Conservation (phyloP, 1,140 invertebrate genomes). For the Nasonia giraulti region DNA sequence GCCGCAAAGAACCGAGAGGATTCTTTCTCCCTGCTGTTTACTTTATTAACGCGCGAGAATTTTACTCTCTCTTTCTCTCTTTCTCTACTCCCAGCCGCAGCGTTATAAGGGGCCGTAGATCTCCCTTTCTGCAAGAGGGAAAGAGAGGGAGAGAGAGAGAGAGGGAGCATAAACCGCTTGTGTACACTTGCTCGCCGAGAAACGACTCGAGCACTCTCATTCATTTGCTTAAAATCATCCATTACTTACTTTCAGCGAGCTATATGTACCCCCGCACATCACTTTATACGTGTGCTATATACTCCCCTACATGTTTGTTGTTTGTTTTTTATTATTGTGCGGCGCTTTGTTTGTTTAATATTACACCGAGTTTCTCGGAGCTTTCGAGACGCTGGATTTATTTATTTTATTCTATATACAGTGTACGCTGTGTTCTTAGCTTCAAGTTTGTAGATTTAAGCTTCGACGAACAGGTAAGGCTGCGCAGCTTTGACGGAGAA, state of each 20-base stretch:
- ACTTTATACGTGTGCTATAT: not conserved
- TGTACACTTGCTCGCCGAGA: not conserved
- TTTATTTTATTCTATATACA: not conserved
- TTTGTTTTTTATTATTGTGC: not conserved
- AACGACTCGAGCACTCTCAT: not conserved
- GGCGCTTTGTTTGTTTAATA: not conserved
- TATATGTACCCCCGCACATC: not conserved
- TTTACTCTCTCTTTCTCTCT: not conserved
- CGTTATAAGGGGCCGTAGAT: not conserved
- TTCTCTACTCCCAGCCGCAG: not conserved
- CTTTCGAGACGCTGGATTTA: too few species aligned
- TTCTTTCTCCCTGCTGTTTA: constrained; percentile 8
- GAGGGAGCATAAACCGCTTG: not conserved
- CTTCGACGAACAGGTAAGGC: not conserved
- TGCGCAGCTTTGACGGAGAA: not conserved
- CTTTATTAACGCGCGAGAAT: not conserved
- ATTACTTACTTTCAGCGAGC: constrained; percentile 12
- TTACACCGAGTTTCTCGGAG: too few species aligned
- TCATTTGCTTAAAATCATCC: constrained; percentile 27
- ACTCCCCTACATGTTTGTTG: not conserved
- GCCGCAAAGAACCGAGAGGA: not conserved
- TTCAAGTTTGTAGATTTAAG: not conserved
- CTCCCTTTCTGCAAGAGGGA: not conserved
- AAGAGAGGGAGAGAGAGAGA: not conserved
- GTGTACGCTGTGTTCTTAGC: not conserved